phyloP scores from a whole-genome alignment of 2,888 invertebrate genomes.

The Pecten maximus region DNA sequence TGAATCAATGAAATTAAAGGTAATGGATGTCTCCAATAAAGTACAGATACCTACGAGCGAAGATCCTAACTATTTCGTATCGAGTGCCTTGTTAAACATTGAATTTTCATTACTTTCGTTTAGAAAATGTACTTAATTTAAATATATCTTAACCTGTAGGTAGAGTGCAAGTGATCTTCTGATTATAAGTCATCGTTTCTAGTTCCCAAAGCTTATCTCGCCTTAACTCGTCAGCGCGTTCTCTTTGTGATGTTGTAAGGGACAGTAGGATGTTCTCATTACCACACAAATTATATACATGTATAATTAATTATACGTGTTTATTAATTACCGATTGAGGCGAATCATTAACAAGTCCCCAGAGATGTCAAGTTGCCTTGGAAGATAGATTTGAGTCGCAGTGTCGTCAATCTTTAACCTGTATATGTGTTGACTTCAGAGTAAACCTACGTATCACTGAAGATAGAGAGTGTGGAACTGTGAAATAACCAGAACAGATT shows the following conservation, averaged over 20 bases:
- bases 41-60: neutral
- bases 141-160: neutral
- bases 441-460: neutral
- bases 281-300: neutral
- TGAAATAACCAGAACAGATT: neutral
- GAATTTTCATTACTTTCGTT: slow-evolving; percentile 33
- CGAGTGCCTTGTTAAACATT: neutral
- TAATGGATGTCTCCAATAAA: neutral
- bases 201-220: neutral
- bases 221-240: neutral
- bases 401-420: neutral
- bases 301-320: slow-evolving; percentile 10
- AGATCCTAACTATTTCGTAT: neutral
- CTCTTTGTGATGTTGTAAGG: neutral
- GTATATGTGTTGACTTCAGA: neutral
- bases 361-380: neutral
- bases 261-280: neutral
- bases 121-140: slow-evolving; percentile 24
- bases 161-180: neutral
- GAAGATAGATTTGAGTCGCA: neutral
- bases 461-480: neutral
- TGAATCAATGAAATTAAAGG: neutral
- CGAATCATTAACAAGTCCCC: neutral
- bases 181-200: neutral
- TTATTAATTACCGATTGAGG: neutral